phyloP scores from a whole-genome alignment of 2,113 vertebrate genomes.

The Patagioenas fasciata region DNA sequence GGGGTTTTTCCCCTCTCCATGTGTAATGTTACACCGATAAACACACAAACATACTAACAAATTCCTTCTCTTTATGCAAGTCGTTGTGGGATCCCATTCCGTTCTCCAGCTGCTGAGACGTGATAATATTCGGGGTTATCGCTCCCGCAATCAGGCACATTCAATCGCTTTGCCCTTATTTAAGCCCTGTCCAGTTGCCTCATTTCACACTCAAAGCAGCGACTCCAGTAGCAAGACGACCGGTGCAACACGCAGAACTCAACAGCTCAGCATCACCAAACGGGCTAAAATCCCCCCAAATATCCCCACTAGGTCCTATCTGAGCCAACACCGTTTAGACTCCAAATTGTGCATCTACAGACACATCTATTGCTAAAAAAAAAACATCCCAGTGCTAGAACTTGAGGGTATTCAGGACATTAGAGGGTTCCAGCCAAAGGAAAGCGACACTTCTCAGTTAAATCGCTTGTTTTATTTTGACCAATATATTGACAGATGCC shows the following conservation, averaged over 20 bases:
- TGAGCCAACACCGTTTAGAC: not conserved
- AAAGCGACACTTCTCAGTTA: not conserved
- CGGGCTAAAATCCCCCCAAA: not conserved
- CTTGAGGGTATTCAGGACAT: not conserved
- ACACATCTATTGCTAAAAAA: not conserved
- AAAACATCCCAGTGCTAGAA: not conserved
- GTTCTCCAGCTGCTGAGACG: not conserved
- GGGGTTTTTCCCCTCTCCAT: not conserved
- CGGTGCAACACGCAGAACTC: not conserved
- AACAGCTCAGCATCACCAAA: not conserved
- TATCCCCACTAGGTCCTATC: not conserved
- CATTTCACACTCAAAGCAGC: not conserved
- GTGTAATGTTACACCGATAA: no score
- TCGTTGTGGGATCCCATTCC: constrained; percentile 26
- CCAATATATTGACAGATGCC: not conserved
- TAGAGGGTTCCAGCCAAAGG: not conserved
- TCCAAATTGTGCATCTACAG: not conserved
- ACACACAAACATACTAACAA: not conserved
- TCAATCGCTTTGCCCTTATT: not conserved
- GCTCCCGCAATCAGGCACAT: not conserved
- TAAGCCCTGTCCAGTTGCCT: not conserved
- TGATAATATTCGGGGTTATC: constrained; percentile 2
- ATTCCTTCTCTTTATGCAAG: constrained; percentile 21
- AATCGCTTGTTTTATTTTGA: rapidly evolving
- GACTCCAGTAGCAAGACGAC: not conserved